phyloP scores from a whole-genome alignment of 2,888 invertebrate genomes.

The Itoplectis maculator region DNA sequence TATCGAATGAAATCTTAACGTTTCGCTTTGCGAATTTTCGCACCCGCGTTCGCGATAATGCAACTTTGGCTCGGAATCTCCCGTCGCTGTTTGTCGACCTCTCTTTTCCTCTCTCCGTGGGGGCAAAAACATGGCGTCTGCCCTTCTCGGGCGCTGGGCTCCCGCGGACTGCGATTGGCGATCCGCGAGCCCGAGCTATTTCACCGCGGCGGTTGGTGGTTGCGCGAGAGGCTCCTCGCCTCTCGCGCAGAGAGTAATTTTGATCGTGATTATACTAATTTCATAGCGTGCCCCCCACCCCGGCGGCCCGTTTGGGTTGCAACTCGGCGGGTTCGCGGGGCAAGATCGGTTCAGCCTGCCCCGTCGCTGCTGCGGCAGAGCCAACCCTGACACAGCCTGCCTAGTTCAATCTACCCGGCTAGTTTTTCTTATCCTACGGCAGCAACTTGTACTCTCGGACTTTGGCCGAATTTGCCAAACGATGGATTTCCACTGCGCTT shows the following conservation, averaged over 20 bases:
- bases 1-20: not conserved
- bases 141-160: constrained; percentile 49
- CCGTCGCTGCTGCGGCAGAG: not conserved
- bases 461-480: not conserved
- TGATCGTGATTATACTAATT: constrained; percentile 82
- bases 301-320: not conserved
- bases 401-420: not conserved
- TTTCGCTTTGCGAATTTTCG: not conserved
- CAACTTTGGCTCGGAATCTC: not conserved
- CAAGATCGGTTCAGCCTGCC: constrained; percentile 68
- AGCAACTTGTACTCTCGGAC: not conserved
- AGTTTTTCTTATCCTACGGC: not conserved
- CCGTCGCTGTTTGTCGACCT: not conserved
- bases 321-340: constrained; percentile 72
- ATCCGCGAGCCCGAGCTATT: constrained; percentile 78
- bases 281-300: constrained; percentile 77
- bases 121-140: constrained; percentile 77
- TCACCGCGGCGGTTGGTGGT: constrained; percentile 80
- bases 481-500: not conserved
- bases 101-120: not conserved
- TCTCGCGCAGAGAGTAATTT: constrained; percentile 78
- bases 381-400: too few relatives aligned
- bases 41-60: not conserved
- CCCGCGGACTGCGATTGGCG: constrained; percentile 76
- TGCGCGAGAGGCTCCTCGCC: constrained; percentile 69